phyloP scores from a whole-genome alignment of 2,113 vertebrate genomes.

The Xiphophorus maculatus region DNA sequence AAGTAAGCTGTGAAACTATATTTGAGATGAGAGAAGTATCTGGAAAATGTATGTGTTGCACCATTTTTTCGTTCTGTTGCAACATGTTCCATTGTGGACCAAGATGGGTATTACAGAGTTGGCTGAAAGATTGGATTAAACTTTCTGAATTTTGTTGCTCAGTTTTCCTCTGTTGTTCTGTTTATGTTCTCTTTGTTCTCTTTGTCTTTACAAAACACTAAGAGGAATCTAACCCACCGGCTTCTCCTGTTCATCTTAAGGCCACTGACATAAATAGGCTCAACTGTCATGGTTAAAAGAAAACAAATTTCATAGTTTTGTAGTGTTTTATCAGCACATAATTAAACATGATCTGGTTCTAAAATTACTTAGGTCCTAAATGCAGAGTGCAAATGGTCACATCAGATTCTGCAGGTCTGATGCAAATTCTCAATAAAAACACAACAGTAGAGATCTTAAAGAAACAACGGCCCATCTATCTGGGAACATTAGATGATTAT shows the following conservation, averaged over 20 bases:
- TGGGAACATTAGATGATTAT: too few species aligned
- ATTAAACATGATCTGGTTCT: too few species aligned
- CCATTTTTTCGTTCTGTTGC: not conserved
- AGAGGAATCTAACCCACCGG: conserved; percentile 7
- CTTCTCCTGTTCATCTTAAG: not conserved
- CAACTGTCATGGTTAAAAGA: conserved; percentile 2
- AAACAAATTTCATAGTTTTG: too few species aligned
- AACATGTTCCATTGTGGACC: not conserved
- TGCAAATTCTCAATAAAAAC: not conserved
- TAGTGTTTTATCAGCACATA: too few species aligned
- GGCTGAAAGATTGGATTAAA: not conserved
- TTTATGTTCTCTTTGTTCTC: not conserved
- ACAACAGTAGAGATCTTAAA: not conserved
- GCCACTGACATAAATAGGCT: not conserved
- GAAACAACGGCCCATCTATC: not conserved
- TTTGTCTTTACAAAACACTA: conserved; percentile 5
- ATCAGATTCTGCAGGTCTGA: too few species aligned
- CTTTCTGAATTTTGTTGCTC: not conserved
- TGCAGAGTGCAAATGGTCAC: too few species aligned
- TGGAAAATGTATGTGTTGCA: not conserved
- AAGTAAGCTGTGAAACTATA: not conserved
- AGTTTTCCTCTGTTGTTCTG: not conserved
- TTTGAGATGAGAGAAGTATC: not conserved
- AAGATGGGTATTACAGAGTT: not conserved
- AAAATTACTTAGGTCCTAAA: too few species aligned